These are phyloP conservation scores for Euura saliciscinereae DNA, from an alignment of 1,140 invertebrate species.

Conservation along the genomic window DNA sequence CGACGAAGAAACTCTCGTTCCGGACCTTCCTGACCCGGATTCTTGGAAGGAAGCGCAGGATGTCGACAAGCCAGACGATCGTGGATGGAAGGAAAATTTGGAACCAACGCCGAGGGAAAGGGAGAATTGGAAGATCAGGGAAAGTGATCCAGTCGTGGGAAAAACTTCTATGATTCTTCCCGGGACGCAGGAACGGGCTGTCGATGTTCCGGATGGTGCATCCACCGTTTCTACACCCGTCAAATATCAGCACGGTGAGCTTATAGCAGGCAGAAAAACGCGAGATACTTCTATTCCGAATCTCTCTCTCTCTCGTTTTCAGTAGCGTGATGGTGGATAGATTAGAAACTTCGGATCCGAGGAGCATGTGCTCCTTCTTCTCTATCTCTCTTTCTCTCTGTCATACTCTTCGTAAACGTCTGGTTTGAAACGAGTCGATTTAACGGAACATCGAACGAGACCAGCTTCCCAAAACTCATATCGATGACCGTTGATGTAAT, in stretches of 20 bases:
- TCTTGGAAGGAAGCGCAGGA: slow-evolving; percentile 3
- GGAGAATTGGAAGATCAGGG: neutral
- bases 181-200: slow-evolving; percentile 38
- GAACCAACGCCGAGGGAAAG: slow-evolving; percentile 21
- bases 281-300: too few relatives aligned
- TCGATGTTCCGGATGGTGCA: slow-evolving; percentile 34
- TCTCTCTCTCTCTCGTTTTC: too few relatives aligned
- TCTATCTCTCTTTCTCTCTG: too few relatives aligned
- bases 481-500: neutral
- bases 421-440: neutral
- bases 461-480: neutral
- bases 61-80: slow-evolving; percentile 11
- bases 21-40: slow-evolving; percentile 22
- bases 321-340: too few relatives aligned
- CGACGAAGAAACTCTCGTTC: slow-evolving; percentile 34
- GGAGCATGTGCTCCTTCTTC: too few relatives aligned
- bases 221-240: slow-evolving; percentile 22
- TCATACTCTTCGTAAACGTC: too few relatives aligned
- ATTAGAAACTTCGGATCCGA: too few relatives aligned
- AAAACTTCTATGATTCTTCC: slow-evolving; percentile 20
- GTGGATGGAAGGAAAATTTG: neutral
- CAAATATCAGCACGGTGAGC: slow-evolving; percentile 11
- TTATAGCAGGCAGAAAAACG: too few relatives aligned
- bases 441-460: slow-evolving; percentile 4
- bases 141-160: neutral